Conservation (phyloP, 2,888 invertebrate species). For the Drosophila phalerata region DNA sequence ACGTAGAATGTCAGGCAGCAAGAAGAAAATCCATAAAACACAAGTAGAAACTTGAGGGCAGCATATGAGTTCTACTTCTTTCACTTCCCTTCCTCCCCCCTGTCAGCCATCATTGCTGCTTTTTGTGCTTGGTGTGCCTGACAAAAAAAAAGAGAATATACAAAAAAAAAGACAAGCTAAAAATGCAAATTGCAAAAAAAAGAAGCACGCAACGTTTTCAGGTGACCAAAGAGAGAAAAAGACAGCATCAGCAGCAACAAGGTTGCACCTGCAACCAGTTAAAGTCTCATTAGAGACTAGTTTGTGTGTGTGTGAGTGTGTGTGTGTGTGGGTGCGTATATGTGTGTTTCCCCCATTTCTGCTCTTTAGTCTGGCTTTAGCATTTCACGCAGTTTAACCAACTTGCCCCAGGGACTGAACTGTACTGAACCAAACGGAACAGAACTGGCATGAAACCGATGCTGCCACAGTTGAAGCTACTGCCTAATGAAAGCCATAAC, state of each 20-base stretch:
- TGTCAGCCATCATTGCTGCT: neutral
- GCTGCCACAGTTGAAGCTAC: constrained; percentile 10
- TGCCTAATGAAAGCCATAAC: constrained; percentile 61
- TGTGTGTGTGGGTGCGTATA: neutral
- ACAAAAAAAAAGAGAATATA: neutral
- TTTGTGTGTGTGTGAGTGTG: neutral
- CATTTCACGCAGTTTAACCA: constrained; percentile 65
- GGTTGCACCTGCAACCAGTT: constrained; percentile 58
- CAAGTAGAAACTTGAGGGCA: constrained; percentile 55
- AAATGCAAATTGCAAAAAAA: constrained; percentile 26
- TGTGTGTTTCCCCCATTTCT: neutral
- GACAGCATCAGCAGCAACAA: constrained; percentile 9
- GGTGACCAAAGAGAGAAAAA: constrained; percentile 26
- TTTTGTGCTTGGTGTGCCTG: constrained; percentile 9
- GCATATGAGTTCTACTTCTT: constrained; percentile 43
- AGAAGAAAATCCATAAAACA: constrained; percentile 73
- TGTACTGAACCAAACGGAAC: constrained; percentile 1
- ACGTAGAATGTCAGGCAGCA: constrained; percentile 69
- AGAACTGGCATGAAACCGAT: constrained; percentile 10
- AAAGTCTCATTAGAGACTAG: constrained; percentile 68
- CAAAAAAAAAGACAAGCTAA: constrained; percentile 11
- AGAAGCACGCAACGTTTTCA: constrained; percentile 17
- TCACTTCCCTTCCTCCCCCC: neutral
- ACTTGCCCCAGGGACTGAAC: constrained; percentile 29
- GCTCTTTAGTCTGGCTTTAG: constrained; percentile 19